A percentile compares a stretch with the other conserved stretches of the same genome.
These are phyloP conservation scores for Sylvilagus floridanus DNA, from an alignment of 2,797 vertebrate species.

Conservation along the genomic window DNA sequence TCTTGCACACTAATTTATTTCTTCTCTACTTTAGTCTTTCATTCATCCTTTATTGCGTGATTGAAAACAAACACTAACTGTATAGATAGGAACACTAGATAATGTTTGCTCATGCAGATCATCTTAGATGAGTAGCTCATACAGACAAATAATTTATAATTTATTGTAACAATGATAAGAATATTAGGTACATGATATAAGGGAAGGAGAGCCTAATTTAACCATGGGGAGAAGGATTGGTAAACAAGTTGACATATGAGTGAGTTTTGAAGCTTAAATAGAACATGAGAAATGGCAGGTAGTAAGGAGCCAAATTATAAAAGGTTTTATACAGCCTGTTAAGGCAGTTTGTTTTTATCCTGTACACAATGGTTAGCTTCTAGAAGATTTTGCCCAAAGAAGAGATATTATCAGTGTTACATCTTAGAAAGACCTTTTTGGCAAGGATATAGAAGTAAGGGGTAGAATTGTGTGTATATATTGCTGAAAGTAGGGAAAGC, in stretches of 20 bases:
- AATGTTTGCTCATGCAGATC: slow-evolving; percentile 46
- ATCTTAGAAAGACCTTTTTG: slow-evolving; percentile 43
- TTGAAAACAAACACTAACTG: slow-evolving; percentile 56
- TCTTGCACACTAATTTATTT: slow-evolving; percentile 69
- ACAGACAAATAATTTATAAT: slow-evolving; percentile 28
- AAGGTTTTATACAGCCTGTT: slow-evolving; percentile 26
- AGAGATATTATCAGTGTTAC: slow-evolving; percentile 18
- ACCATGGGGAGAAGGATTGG: background rate
- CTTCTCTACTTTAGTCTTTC: slow-evolving; percentile 45
- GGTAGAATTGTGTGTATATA: background rate
- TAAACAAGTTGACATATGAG: slow-evolving; percentile 15
- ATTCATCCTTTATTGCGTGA: slow-evolving; percentile 47
- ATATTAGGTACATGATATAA: slow-evolving; percentile 24
- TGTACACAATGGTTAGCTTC: background rate
- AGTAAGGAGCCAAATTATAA: slow-evolving; percentile 37
- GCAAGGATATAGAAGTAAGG: background rate
- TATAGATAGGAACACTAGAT: slow-evolving; percentile 49
- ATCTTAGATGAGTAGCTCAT: slow-evolving; percentile 43
- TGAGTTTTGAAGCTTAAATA: slow-evolving; percentile 63
- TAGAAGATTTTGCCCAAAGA: slow-evolving; percentile 49
- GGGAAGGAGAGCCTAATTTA: slow-evolving; percentile 10
- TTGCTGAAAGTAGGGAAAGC: background rate
- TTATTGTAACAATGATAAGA: slow-evolving; percentile 49
- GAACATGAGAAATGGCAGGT: slow-evolving; percentile 44
- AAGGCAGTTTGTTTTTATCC: slow-evolving; percentile 54